Percentiles rank a stretch among this genome's conserved stretches.
phyloP scores from a whole-genome alignment of 2,888 invertebrate genomes.

The Dryococelus australis region DNA sequence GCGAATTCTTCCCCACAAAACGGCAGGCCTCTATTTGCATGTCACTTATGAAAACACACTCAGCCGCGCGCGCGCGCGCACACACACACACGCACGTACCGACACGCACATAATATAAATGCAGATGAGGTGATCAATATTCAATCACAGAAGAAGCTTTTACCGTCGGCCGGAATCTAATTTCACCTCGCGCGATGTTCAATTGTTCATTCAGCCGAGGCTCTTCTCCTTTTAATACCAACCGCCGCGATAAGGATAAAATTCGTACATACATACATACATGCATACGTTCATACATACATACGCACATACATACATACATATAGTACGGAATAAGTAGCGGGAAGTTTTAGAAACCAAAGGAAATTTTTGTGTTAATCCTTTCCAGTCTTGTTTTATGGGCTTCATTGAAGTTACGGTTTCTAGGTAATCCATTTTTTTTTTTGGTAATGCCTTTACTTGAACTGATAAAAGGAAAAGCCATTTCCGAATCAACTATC shows the following conservation, averaged over 20 bases:
- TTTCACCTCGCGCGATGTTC: conserved; percentile 6
- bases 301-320: no score
- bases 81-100: neutral
- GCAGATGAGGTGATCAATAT: conserved; percentile 11
- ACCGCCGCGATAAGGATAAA: neutral
- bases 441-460: no score
- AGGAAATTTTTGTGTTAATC: no score
- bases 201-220: neutral
- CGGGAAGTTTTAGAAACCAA: no score
- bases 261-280: no score
- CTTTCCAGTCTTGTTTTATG: no score
- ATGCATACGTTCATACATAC: no score
- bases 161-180: neutral
- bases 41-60: neutral
- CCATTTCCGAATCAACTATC: no score
- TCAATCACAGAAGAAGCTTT: conserved; percentile 9
- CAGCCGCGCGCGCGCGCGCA: neutral
- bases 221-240: neutral
- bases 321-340: no score
- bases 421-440: no score
- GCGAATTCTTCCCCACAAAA: neutral
- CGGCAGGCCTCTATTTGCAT: neutral
- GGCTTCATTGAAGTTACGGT: no score
- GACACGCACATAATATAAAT: conserved; percentile 3
- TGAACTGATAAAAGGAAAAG: no score